phyloP scores from a whole-genome alignment of 2,797 vertebrate genomes.

The Euphonia xanthogaster region DNA sequence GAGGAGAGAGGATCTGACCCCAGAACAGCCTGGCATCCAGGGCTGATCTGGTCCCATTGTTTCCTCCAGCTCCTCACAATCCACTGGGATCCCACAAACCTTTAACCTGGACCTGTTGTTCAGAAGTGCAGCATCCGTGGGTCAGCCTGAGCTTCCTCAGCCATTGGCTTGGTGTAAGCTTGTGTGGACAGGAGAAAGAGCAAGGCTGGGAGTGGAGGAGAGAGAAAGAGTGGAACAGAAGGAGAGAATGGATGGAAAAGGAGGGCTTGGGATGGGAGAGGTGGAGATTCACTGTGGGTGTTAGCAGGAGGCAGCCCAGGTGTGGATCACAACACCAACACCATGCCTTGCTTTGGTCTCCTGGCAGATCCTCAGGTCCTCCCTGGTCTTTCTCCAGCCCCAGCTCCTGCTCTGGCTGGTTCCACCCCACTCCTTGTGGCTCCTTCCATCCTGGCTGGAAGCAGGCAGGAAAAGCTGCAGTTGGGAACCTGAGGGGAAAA shows the following conservation, averaged over 20 bases:
- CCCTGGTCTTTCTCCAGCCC: background rate
- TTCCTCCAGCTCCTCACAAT: background rate
- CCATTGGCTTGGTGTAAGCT: fast-evolving
- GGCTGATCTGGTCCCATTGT: background rate
- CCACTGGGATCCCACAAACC: fast-evolving
- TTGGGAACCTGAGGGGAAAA: background rate
- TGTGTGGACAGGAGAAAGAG: background rate
- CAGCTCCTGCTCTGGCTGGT: background rate
- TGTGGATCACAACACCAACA: background rate
- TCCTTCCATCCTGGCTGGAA: background rate
- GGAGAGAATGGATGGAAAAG: background rate
- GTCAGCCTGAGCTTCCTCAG: background rate
- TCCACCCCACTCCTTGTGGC: fast-evolving
- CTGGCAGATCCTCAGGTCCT: background rate
- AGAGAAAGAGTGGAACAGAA: background rate
- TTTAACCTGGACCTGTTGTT: background rate
- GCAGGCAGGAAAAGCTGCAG: background rate
- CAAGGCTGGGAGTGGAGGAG: background rate
- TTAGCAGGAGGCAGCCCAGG: background rate
- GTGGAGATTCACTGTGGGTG: background rate
- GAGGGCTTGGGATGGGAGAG: background rate
- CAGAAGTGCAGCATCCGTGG: fast-evolving
- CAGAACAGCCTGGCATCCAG: background rate
- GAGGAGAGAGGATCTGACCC: background rate
- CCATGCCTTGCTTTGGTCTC: background rate